Evolutionary conservation across 92 coral and sea anemone genomes (phyloP), one percentile per base, ranked within the genome.

Genomic region (Epizoanthus rinbou): DNA sequence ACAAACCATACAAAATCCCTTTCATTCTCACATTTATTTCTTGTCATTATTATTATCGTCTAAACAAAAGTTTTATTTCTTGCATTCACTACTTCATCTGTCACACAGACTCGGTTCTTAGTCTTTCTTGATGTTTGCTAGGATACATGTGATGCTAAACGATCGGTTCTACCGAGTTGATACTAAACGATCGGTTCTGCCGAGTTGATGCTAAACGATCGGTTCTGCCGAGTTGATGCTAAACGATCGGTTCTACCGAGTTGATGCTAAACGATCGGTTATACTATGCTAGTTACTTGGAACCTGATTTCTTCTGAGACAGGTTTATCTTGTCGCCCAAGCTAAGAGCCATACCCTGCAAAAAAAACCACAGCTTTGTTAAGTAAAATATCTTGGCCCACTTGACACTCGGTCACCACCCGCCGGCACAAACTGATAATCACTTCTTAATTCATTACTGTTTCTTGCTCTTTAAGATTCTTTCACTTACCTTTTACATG

Each of bases 311-410:
- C 91, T 95, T 95, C 91, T 95, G 98, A 8, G 98, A 95, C 28
- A 93, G 89, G 80, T 95, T 95, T 59, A 95, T 95, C 90, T 95
- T 95, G 91, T 95, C 98, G 11, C 98, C 98, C 17, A 95, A 81
- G 69, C 98, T 95, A 9, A 95, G 92, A 19, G 98, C 98, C 98
- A 95, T 95, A 43, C 98, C 98, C 98, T 95, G 82, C 8, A 72
- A 84, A 70, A 75, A 1, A 47, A 47, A 8, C 14, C 53, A 47
- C 31, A 47, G 53, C 6, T 47, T 47, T 2, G 53, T 47, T 47
- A 47, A 47, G 0, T 8, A 47, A 8, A 47, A 8, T 7, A 47
- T 47, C 14, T 8, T 47, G 53, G 6, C 53, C 53, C 14, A 47
- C 53, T 47, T 47, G 53, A 47, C 11, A 47, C 1, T 8, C 53